phyloP scores from a whole-genome alignment of 1,140 invertebrate species.

The Plectrocnemia conspersa region DNA sequence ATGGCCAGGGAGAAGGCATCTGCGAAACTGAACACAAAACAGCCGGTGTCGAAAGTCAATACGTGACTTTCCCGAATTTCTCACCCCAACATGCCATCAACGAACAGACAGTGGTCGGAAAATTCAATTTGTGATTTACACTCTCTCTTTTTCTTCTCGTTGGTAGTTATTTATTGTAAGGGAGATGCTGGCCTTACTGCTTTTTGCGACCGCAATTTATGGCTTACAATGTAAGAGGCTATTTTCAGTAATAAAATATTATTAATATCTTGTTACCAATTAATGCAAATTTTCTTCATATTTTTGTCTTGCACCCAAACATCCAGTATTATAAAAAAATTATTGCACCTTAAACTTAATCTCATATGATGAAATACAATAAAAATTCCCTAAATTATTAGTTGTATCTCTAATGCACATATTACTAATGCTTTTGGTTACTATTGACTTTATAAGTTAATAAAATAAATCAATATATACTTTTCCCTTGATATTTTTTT shows the following conservation, averaged over 20 bases:
- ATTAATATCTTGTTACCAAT: too few species aligned
- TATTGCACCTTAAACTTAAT: too few species aligned
- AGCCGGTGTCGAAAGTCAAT: slow-evolving; percentile 7
- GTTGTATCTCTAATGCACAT: too few species aligned
- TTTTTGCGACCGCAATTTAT: neutral
- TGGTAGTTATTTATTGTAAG: slow-evolving; percentile 14
- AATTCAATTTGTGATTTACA: slow-evolving; percentile 33
- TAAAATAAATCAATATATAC: too few species aligned
- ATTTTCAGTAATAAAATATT: too few species aligned
- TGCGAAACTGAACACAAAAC: neutral
- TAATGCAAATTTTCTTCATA: neutral
- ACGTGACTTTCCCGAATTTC: neutral
- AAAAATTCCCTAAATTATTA: too few species aligned
- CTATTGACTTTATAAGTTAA: too few species aligned
- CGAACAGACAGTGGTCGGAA: slow-evolving; percentile 18
- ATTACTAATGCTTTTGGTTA: too few species aligned
- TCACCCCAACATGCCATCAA: slow-evolving; percentile 1
- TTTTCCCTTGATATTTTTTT: too few species aligned
- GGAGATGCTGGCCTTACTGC: slow-evolving; percentile 4
- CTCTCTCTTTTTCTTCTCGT: slow-evolving; percentile 11
- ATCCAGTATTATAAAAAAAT: too few species aligned
- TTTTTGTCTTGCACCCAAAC: neutral
- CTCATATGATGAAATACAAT: too few species aligned
- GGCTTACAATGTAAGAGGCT: neutral
- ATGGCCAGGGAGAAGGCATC: slow-evolving; percentile 3